These are phyloP conservation scores for Macrophya alboannulata DNA, from an alignment of 2,888 invertebrate genomes.

Conservation along the genomic window DNA sequence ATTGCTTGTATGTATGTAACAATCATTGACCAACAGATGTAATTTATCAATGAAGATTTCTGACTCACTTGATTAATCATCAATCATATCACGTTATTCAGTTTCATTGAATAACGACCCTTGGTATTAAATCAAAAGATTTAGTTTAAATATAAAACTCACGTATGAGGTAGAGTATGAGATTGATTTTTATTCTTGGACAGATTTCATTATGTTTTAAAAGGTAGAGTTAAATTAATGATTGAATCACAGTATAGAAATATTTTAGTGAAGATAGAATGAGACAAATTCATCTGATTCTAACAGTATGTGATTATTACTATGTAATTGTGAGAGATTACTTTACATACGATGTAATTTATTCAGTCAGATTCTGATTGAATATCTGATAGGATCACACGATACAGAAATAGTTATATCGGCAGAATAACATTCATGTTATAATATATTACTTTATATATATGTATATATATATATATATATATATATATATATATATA, in stretches of 20 bases:
- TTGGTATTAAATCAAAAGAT: slow-evolving; percentile 10
- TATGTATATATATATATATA: slow-evolving; percentile 52
- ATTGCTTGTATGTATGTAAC: too few species aligned
- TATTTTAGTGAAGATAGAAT: slow-evolving; percentile 36
- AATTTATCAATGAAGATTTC: not conserved
- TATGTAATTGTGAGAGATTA: slow-evolving; percentile 66
- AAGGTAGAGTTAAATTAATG: slow-evolving; percentile 46
- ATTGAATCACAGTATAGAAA: slow-evolving; percentile 56
- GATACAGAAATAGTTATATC: slow-evolving; percentile 72
- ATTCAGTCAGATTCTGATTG: slow-evolving; percentile 70
- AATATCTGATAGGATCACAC: slow-evolving; percentile 74
- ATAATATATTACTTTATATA: slow-evolving; percentile 64
- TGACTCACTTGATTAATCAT: not conserved
- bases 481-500: slow-evolving; percentile 56
- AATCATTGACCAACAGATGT: too few species aligned
- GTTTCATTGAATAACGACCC: slow-evolving; percentile 11
- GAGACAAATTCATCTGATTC: slow-evolving; percentile 36
- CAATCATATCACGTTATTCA: not conserved
- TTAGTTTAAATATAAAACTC: slow-evolving; percentile 34
- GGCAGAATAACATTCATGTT: slow-evolving; percentile 71
- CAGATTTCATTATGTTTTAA: slow-evolving; percentile 45
- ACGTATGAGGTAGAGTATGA: slow-evolving; percentile 45
- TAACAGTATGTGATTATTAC: slow-evolving; percentile 20
- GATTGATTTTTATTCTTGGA: slow-evolving; percentile 51
- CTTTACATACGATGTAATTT: slow-evolving; percentile 70